phyloP scores from a whole-genome alignment of 92 coral and sea anemone species.

The Paramuricea clavata region DNA sequence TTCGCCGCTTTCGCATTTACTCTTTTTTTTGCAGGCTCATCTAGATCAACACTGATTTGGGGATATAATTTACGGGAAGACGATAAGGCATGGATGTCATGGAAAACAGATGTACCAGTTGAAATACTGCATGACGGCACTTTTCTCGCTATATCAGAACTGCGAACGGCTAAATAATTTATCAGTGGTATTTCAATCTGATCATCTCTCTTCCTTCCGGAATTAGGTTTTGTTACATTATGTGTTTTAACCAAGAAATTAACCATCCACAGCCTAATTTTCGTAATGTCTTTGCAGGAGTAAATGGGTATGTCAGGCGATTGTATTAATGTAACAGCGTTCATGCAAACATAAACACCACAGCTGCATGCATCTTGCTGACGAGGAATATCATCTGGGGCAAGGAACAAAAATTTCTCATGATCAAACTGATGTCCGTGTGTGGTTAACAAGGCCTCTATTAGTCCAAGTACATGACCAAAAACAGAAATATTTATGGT shows the following conservation, averaged over 20 bases:
- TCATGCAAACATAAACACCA: constrained; percentile 20
- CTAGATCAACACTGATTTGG: background rate
- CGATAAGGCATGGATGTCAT: background rate
- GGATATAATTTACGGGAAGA: background rate
- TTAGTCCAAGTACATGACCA: background rate
- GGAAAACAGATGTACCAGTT: constrained; percentile 1
- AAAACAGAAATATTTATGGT: constrained; percentile 19
- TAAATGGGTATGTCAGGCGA: background rate
- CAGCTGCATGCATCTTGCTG: constrained; percentile 25
- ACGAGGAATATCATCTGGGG: constrained; percentile 10
- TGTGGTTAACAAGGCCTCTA: background rate
- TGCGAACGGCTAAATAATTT: constrained; percentile 5
- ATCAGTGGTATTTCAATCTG: background rate
- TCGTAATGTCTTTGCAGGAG: background rate
- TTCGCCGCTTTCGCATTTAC: background rate
- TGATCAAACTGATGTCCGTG: background rate
- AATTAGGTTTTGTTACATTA: background rate
- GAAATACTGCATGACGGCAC: background rate
- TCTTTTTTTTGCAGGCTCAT: background rate
- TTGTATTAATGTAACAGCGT: constrained; percentile 11
- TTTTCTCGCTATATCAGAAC: background rate
- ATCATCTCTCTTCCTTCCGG: background rate
- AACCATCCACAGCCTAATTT: constrained; percentile 16
- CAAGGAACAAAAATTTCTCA: constrained; percentile 9
- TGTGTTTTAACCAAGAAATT: background rate